Evolutionary conservation across 30 jellyfish, hydroid and myxozoan species (phyloP), one percentile per base, ranked within the genome.

Genomic region (Aurelia coerulea): DNA sequence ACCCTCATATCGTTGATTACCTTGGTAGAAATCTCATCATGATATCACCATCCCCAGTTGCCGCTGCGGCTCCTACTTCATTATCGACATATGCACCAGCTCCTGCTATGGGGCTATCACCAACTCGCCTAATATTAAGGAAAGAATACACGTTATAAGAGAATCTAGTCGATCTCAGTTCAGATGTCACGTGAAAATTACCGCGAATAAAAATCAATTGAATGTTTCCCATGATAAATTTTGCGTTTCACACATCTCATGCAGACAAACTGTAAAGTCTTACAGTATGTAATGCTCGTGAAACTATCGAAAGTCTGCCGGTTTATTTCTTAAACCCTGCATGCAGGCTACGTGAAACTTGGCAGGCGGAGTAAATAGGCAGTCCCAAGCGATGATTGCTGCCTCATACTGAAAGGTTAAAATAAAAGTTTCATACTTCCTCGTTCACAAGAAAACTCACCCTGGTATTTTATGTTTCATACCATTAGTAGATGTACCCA

Each of bases 41-140:
- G 7, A 93, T 82, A 56, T 93, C 98, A 16, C 98, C 98, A 78
- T 93, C 98, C 7, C 98, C 98, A 3, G 98, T 93, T 10, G 93
- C 98, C 63, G 97, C 96, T 42, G 98, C 98, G 4, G 97, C 98
- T 31, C 98, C 98, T 9, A 93, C 82, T 10, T 93, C 97, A 68
- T 93, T 93, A 62, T 93, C 98, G 12, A 93, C 98, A 65, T 93
- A 93, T 7, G 98, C 95, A 5, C 98, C 98, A 17, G 98, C 82
- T 56, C 98, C 98, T 29, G 97, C 88, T 9, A 93, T 83, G 2
- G 98, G 98, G 63, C 97, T 88, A 65, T 93, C 98, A 53, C 98
- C 98, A 31, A 93, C 98, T 46, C 98, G 92, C 35, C 98, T 92
- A 42, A 15, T 65, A 80, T 19, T 39, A 85, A 65, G 69, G 5